Evolutionary conservation across 2,113 vertebrate species (phyloP).

Genomic region (Sardina pilchardus): DNA sequence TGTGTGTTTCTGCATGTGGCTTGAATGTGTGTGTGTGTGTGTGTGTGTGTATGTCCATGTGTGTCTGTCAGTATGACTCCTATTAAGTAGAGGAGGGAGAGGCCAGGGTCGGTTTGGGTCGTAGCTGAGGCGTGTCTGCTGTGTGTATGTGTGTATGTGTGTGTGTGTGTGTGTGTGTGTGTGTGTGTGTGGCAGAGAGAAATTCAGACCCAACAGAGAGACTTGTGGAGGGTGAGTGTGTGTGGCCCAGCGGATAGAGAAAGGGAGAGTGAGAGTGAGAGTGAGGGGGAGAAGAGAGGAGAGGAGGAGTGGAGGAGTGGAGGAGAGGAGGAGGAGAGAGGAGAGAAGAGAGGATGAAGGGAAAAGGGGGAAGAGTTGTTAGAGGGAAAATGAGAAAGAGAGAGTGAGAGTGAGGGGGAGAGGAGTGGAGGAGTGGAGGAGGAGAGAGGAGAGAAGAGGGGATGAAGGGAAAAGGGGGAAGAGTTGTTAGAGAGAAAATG

Average conservation of each 20-base stretch:
- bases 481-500: conserved; percentile 51
- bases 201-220: conserved; percentile 13
- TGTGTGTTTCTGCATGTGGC: neutral
- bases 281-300: neutral
- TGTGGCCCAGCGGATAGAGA: conserved; percentile 29
- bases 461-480: conserved; percentile 28
- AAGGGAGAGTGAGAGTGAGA: neutral
- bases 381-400: conserved; percentile 56
- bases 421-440: conserved; percentile 22
- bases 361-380: too few species aligned
- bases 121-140: conserved; percentile 33
- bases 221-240: conserved; percentile 28
- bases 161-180: neutral
- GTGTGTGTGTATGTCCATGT: conserved; percentile 24
- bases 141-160: conserved; percentile 26
- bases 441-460: conserved; percentile 16
- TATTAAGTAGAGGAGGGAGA: conserved; percentile 11
- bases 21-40: neutral
- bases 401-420: neutral
- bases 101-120: conserved; percentile 29
- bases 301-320: neutral
- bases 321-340: conserved; percentile 15
- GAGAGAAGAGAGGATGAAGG: conserved; percentile 28
- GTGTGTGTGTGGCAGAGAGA: neutral
- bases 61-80: neutral